Conservation (phyloP, 2,888 invertebrate genomes). For the Aleiodes leptofemur region DNA sequence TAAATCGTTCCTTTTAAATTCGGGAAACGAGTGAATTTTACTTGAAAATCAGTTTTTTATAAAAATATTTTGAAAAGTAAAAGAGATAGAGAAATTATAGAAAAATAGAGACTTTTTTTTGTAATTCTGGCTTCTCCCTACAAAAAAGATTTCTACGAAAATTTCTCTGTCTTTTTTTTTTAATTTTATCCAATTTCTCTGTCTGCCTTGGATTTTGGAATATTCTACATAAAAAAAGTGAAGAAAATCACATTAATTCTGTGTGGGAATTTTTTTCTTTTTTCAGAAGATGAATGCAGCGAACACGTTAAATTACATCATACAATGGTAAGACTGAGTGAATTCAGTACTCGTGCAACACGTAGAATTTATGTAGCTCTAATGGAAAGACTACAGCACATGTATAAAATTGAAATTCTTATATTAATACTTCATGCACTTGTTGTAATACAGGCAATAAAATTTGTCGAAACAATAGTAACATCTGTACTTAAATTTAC, state of each 20-base stretch:
- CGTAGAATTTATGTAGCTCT: conserved; percentile 65
- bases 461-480: conserved; percentile 59
- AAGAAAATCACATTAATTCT: background rate
- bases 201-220: no score
- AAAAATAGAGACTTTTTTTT: background rate
- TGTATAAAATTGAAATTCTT: conserved; percentile 69
- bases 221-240: background rate
- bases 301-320: conserved; percentile 69
- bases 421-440: conserved; percentile 64
- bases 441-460: conserved; percentile 63
- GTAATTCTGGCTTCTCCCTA: background rate
- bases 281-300: conserved; percentile 59
- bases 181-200: no score
- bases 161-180: background rate
- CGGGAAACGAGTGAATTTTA: no score
- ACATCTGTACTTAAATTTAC: conserved; percentile 57
- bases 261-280: background rate
- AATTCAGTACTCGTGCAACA: conserved; percentile 65
- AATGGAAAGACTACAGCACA: conserved; percentile 65
- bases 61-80: no score
- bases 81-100: background rate
- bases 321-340: conserved; percentile 66
- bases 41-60: background rate
- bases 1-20: no score
- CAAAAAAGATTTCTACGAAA: background rate